Percentiles rank a stretch among this genome's conserved stretches.
Conservation (phyloP, 2,797 vertebrate genomes). For the Chaunax sp. region DNA sequence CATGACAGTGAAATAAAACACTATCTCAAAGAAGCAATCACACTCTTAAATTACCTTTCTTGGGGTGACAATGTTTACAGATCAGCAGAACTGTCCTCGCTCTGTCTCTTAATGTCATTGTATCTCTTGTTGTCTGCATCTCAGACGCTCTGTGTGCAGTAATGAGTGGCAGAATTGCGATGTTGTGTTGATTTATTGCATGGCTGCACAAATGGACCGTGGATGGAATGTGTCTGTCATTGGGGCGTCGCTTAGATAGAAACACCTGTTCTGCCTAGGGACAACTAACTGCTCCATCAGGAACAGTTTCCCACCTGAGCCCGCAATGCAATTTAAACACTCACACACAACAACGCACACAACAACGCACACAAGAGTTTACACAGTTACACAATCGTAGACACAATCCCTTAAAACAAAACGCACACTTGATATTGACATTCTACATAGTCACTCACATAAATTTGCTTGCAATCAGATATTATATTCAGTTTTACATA, state of each 20-base stretch:
- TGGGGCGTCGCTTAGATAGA: conserved; percentile 73
- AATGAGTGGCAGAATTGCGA: conserved; percentile 78
- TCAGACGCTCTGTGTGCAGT: conserved; percentile 51
- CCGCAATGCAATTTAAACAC: conserved; percentile 22
- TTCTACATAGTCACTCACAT: not conserved
- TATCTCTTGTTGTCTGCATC: conserved; percentile 24
- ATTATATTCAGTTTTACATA: too few species aligned
- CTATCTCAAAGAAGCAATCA: conserved; percentile 78
- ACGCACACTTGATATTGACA: too few species aligned
- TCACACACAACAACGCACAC: conserved; percentile 1
- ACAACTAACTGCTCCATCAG: conserved; percentile 67
- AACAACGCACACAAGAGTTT: conserved; percentile 4
- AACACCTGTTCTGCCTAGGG: conserved; percentile 76
- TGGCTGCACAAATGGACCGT: conserved; percentile 75
- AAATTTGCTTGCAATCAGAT: not conserved
- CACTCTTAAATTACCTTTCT: conserved; percentile 76
- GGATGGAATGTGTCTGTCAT: conserved; percentile 79
- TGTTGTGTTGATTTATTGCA: conserved; percentile 84
- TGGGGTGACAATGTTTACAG: conserved; percentile 61
- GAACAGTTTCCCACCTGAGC: conserved; percentile 48
- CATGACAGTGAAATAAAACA: conserved; percentile 73
- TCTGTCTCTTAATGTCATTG: conserved; percentile 58
- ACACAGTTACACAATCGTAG: not conserved
- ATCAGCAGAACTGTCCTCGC: conserved; percentile 62
- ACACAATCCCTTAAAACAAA: not conserved